Percentiles rank a stretch among this genome's conserved stretches.
These are phyloP conservation scores for Stenichneumon culpator DNA, from an alignment of 2,888 invertebrate species.

Conservation along the genomic window DNA sequence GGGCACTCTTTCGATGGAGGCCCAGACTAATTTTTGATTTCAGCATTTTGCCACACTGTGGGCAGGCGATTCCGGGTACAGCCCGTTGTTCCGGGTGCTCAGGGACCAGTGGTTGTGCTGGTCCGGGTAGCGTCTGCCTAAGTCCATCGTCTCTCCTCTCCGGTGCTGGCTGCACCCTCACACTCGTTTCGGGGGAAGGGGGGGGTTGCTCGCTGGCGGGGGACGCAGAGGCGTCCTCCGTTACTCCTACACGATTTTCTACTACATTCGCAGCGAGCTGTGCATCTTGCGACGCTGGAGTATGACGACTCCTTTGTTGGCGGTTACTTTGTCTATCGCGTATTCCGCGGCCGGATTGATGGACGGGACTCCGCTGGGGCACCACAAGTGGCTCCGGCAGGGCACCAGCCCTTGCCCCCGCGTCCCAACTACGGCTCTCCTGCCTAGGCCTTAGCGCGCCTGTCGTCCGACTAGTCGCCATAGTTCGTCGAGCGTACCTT, in stretches of 20 bases:
- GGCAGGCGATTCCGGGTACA: no score
- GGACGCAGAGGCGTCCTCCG: constrained; percentile 23
- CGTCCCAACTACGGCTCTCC: neutral
- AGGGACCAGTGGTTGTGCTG: no score
- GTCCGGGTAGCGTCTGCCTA: no score
- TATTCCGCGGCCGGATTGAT: constrained; percentile 35
- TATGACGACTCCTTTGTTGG: neutral
- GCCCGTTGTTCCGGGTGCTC: no score
- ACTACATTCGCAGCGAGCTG: neutral
- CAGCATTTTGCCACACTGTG: no score
- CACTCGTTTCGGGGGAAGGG: neutral
- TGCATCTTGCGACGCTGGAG: constrained; percentile 3
- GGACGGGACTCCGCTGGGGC: constrained; percentile 8
- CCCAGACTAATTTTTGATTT: no score
- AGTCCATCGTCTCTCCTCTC: no score
- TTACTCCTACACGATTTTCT: neutral
- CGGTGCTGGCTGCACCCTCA: no score
- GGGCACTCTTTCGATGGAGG: no score
- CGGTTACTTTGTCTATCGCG: constrained; percentile 20
- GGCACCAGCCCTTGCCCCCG: constrained; percentile 28
- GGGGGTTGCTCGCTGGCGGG: constrained; percentile 21
- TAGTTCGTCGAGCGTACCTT: neutral
- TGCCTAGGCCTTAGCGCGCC: constrained; percentile 61
- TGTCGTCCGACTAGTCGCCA: neutral
- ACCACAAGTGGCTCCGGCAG: constrained; percentile 43